A percentile compares a stretch with the other conserved stretches of the same genome.
Conservation (phyloP, 2,113 vertebrate genomes). For the Pimephales promelas region DNA sequence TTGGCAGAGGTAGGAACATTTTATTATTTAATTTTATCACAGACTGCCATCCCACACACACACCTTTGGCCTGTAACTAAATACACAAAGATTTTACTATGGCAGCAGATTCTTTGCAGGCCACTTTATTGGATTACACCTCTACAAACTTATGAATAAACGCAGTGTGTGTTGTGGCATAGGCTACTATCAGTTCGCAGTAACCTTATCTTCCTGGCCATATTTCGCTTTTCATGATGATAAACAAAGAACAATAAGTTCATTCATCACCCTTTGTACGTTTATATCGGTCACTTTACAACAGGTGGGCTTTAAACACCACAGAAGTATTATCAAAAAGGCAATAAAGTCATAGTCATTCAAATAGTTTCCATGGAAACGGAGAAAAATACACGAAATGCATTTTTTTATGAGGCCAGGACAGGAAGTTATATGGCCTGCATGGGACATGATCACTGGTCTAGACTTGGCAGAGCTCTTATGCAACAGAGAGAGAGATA, state of each 20-base stretch:
- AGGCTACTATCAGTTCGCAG: background rate
- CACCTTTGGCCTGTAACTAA: constrained; percentile 17
- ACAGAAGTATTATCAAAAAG: background rate
- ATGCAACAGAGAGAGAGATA: background rate
- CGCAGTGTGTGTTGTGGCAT: background rate
- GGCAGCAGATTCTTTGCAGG: constrained; percentile 27
- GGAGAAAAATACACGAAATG: background rate
- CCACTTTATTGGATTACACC: constrained; percentile 25
- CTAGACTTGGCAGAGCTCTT: background rate
- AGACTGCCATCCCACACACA: background rate
- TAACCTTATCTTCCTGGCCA: constrained; percentile 13
- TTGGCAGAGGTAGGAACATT: background rate
- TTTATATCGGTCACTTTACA: background rate
- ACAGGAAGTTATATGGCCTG: background rate
- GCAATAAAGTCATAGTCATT: constrained; percentile 5
- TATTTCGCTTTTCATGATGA: constrained; percentile 8
- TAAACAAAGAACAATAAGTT: constrained; percentile 32
- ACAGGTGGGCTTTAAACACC: background rate
- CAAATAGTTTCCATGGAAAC: constrained; percentile 9
- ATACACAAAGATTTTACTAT: constrained; percentile 33
- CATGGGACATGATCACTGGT: background rate
- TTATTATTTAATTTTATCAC: background rate
- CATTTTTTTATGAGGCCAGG: background rate
- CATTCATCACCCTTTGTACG: background rate
- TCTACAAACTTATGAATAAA: constrained; percentile 17